phyloP scores from a whole-genome alignment of 2,888 invertebrate genomes.

The Creontiades dilutus region DNA sequence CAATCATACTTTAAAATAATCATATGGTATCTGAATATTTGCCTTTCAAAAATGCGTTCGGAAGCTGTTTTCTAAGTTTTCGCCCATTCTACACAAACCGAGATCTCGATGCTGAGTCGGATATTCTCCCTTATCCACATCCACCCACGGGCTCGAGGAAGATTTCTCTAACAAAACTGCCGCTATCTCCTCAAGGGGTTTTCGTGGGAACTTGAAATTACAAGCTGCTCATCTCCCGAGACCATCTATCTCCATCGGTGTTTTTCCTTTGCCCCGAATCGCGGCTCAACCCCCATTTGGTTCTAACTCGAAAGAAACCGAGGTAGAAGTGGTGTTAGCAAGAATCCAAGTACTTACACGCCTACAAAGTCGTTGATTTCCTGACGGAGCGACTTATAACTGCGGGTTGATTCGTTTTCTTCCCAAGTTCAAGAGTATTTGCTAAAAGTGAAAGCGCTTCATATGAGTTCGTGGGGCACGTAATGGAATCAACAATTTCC shows the following conservation, averaged over 20 bases:
- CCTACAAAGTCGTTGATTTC: background rate
- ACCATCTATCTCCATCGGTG: background rate
- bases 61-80: background rate
- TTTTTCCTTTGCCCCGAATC: slow-evolving; percentile 14
- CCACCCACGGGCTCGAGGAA: background rate
- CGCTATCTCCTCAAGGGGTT: background rate
- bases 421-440: too few relatives aligned
- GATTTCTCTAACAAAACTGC: slow-evolving; percentile 12
- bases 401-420: too few relatives aligned
- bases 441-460: too few relatives aligned
- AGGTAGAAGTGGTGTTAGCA: background rate
- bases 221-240: slow-evolving; percentile 14
- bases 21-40: too few relatives aligned
- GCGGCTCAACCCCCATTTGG: background rate
- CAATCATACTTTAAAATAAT: too few relatives aligned
- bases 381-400: too few relatives aligned
- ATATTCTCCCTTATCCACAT: background rate
- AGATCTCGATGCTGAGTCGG: background rate
- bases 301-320: background rate
- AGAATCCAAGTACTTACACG: background rate
- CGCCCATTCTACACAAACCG: background rate
- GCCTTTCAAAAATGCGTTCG: too few relatives aligned
- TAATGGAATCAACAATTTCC: too few relatives aligned
- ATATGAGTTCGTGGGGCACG: too few relatives aligned
- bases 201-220: slow-evolving; percentile 36